A percentile compares a stretch with the other conserved stretches of the same genome.
phyloP scores from a whole-genome alignment of 2,888 invertebrate genomes.

The Phytoseiulus persimilis region DNA sequence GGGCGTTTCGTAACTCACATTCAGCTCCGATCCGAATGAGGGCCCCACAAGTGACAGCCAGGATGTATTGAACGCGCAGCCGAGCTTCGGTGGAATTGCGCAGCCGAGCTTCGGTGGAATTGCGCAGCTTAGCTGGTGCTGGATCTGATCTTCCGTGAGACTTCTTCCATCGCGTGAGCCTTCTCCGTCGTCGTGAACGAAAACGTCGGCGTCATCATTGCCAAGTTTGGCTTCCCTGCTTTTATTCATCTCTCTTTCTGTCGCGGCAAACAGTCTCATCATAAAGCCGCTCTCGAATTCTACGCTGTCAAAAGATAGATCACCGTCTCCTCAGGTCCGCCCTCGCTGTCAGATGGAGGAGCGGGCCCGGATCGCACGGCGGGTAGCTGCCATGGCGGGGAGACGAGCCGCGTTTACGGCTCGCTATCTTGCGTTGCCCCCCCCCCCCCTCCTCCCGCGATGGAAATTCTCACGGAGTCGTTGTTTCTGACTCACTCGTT shows the following conservation, averaged over 20 bases:
- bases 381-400: not conserved
- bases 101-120: not conserved
- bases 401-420: not conserved
- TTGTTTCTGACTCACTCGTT: not conserved
- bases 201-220: not conserved
- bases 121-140: too few species aligned
- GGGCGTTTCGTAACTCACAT: not conserved
- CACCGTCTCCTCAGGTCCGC: not conserved
- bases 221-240: not conserved
- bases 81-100: not conserved
- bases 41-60: not conserved
- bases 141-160: not conserved
- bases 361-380: not conserved
- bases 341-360: not conserved
- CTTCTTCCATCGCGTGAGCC: too few species aligned
- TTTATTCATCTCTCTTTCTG: not conserved
- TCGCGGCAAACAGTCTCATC: not conserved
- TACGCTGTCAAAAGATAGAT: not conserved
- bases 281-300: not conserved
- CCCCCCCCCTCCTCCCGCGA: not conserved
- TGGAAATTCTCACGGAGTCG: not conserved
- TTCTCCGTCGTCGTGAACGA: not conserved
- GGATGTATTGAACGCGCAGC: not conserved
- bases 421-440: too few species aligned
- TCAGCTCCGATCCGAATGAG: not conserved